A percentile compares a stretch with the other conserved stretches of the same genome.
These are phyloP conservation scores for Hyphantria cunea DNA, from an alignment of 1,140 invertebrate species.

Conservation along the genomic window DNA sequence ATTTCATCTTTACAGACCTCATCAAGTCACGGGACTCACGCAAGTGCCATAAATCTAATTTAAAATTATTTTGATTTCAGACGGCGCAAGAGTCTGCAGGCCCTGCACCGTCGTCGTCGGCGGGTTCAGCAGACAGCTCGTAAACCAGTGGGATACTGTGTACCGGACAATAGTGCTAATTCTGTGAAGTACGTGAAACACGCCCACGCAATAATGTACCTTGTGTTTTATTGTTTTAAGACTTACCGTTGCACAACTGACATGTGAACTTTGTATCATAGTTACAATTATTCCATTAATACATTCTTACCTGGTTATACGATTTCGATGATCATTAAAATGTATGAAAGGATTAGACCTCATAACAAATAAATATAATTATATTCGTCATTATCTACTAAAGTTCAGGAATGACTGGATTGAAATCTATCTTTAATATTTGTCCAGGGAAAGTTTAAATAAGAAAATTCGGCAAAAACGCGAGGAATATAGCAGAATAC, in stretches of 20 bases:
- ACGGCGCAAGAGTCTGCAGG: conserved; percentile 55
- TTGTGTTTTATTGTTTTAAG: conserved; percentile 41
- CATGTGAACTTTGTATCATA: conserved; percentile 1
- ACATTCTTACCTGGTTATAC: no score
- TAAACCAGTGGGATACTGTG: conserved; percentile 42
- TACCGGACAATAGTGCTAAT: conserved; percentile 50
- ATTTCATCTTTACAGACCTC: no score
- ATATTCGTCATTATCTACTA: no score
- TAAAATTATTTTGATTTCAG: conserved; percentile 44
- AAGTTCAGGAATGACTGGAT: no score
- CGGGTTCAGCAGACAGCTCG: conserved; percentile 40
- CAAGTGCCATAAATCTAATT: not conserved
- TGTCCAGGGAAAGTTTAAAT: no score
- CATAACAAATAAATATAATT: no score
- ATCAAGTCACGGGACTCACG: no score
- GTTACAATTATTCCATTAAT: not conserved
- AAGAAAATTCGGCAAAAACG: no score
- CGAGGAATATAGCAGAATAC: no score
- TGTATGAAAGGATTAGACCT: no score
- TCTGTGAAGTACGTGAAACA: conserved; percentile 50
- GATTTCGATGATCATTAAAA: no score
- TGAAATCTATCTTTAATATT: no score
- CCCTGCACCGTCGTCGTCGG: conserved; percentile 42
- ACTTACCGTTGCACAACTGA: conserved; percentile 5
- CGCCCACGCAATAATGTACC: conserved; percentile 34